Conservation (phyloP, 2,888 invertebrate genomes). For the Kuschelorhynchus macadamiae region DNA sequence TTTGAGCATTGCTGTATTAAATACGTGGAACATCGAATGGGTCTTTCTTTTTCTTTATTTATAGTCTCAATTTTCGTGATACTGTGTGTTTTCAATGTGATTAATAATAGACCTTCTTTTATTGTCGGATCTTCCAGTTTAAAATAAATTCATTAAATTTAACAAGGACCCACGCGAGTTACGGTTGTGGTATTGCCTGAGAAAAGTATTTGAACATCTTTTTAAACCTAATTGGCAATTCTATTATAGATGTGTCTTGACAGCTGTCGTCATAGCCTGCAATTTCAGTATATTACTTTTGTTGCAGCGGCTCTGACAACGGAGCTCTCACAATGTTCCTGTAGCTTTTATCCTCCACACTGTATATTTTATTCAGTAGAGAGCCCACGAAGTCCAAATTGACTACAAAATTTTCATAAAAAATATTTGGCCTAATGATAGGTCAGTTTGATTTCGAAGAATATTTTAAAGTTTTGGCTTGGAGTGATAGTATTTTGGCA, state of each 20-base stretch:
- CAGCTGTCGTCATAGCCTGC: constrained; percentile 69
- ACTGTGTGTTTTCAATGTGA: no score
- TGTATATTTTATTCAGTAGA: constrained; percentile 34
- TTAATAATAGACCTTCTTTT: no score
- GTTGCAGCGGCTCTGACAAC: constrained; percentile 70
- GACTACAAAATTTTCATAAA: constrained; percentile 55
- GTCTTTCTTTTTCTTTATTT: no score
- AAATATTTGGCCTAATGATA: no score
- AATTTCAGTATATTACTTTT: constrained; percentile 64
- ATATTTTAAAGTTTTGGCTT: background rate
- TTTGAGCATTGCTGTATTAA: no score
- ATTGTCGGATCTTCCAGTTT: no score
- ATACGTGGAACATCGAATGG: no score
- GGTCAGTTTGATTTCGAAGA: constrained; percentile 16
- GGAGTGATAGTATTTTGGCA: constrained; percentile 33
- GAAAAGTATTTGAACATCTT: constrained; percentile 33
- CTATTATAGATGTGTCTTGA: constrained; percentile 67
- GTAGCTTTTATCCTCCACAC: constrained; percentile 56
- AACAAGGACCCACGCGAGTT: no score
- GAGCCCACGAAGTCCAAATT: constrained; percentile 39
- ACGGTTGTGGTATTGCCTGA: no score
- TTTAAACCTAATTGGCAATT: constrained; percentile 65
- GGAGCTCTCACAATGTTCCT: constrained; percentile 62
- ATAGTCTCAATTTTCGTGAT: no score
- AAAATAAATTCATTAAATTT: no score